These are phyloP conservation scores for Hirundo rustica DNA, from an alignment of 2,797 vertebrate genomes.

Conservation along the genomic window DNA sequence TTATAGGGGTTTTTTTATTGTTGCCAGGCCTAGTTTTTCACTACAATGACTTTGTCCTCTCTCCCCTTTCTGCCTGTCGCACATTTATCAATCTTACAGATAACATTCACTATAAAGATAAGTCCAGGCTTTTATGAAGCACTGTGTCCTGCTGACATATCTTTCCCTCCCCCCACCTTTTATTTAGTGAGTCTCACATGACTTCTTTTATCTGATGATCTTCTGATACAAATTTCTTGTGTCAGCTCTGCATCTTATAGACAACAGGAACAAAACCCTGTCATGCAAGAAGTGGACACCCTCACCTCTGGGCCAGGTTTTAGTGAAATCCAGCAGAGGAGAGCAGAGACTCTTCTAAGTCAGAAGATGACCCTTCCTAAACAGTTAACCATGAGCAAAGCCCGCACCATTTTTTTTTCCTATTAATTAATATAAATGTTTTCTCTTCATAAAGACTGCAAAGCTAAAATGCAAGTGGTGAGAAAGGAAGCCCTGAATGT, in stretches of 20 bases:
- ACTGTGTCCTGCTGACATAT: conserved; percentile 11
- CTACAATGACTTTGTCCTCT: conserved; percentile 60
- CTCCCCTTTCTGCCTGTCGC: conserved; percentile 7
- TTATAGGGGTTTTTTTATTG: conserved; percentile 56
- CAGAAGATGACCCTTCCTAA: not conserved
- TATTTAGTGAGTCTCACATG: not conserved
- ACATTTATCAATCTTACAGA: conserved; percentile 45
- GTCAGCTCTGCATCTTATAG: conserved; percentile 9
- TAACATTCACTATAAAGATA: conserved; percentile 14
- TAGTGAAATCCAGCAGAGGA: not conserved
- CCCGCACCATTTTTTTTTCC: fast-evolving
- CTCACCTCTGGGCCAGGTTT: not conserved
- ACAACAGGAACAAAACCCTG: conserved; percentile 6
- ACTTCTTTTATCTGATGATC: conserved; percentile 42
- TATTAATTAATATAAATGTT: not conserved
- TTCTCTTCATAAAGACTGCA: not conserved
- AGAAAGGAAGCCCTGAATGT: not conserved
- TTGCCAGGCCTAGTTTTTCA: conserved; percentile 52
- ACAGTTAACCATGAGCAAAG: not conserved
- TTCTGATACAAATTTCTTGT: conserved; percentile 42
- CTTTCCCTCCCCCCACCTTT: not conserved
- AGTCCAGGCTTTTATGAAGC: not conserved
- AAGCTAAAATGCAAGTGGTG: not conserved
- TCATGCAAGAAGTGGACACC: not conserved
- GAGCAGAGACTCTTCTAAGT: not conserved